phyloP scores from a whole-genome alignment of 2,113 vertebrate genomes.

The Podocnemis expansa region DNA sequence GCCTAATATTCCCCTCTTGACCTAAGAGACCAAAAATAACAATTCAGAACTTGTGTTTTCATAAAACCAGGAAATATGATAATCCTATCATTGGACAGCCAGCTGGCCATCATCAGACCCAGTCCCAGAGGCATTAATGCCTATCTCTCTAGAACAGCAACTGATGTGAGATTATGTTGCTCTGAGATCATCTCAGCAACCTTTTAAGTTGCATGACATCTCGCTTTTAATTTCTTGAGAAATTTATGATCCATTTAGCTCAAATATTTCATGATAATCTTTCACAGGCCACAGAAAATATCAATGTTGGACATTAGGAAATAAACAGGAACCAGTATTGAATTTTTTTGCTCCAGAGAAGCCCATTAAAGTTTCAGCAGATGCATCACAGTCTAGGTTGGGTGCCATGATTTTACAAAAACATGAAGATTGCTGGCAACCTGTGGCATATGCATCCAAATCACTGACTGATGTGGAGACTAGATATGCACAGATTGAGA shows the following conservation, averaged over 20 bases:
- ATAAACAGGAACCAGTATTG: too few species aligned
- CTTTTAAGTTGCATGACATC: not conserved
- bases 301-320: not conserved
- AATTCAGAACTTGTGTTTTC: not conserved
- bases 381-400: too few species aligned
- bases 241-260: not conserved
- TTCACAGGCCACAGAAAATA: not conserved
- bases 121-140: not conserved
- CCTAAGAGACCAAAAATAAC: not conserved
- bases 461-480: too few species aligned
- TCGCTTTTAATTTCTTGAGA: constrained; percentile 9
- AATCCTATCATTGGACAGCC: not conserved
- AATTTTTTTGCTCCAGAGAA: too few species aligned
- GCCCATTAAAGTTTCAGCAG: too few species aligned
- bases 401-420: too few species aligned
- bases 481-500: too few species aligned
- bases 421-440: too few species aligned
- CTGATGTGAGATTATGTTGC: not conserved
- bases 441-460: too few species aligned
- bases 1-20: not conserved
- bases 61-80: not conserved
- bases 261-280: not conserved
- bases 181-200: not conserved
- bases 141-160: not conserved
- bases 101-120: not conserved